Conservation (phyloP, 2,888 invertebrate genomes). For the Eristalinus aeneus region DNA sequence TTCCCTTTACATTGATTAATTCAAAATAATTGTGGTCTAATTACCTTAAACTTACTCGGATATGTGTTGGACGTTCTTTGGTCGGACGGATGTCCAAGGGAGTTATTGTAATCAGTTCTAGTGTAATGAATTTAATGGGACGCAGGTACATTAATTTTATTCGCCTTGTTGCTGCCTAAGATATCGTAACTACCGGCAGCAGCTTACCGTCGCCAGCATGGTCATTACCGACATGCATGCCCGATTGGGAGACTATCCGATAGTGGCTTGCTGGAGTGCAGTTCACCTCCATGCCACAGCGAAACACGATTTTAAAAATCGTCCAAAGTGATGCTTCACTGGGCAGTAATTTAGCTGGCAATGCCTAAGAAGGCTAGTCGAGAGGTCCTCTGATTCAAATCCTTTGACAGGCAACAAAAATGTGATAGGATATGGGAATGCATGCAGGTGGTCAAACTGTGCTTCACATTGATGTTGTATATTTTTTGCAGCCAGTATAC, state of each 20-base stretch:
- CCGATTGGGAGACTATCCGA: slow-evolving; percentile 4
- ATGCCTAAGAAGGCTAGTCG: not conserved
- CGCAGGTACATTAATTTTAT: slow-evolving; percentile 45
- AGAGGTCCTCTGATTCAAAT: not conserved
- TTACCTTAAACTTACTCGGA: slow-evolving; percentile 64
- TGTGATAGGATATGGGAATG: not conserved
- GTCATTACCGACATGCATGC: slow-evolving; percentile 15
- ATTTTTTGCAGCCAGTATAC: not conserved
- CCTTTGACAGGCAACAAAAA: not conserved
- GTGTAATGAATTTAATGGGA: slow-evolving; percentile 45
- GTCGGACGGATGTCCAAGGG: slow-evolving; percentile 42
- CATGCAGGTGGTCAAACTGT: not conserved
- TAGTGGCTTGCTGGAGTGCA: slow-evolving; percentile 38
- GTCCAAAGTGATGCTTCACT: slow-evolving; percentile 26
- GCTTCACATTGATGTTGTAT: not conserved
- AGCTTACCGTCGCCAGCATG: slow-evolving; percentile 31
- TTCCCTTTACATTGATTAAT: slow-evolving; percentile 59
- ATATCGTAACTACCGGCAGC: not conserved
- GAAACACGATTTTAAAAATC: slow-evolving; percentile 36
- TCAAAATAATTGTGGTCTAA: slow-evolving; percentile 66
- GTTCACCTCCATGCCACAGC: slow-evolving; percentile 34
- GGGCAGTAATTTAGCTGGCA: not conserved
- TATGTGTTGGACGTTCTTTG: not conserved
- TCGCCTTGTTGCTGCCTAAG: slow-evolving; percentile 31
- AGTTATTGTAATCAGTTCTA: slow-evolving; percentile 44